phyloP scores from a whole-genome alignment of 2,113 vertebrate genomes.

The Sapajus apella region DNA sequence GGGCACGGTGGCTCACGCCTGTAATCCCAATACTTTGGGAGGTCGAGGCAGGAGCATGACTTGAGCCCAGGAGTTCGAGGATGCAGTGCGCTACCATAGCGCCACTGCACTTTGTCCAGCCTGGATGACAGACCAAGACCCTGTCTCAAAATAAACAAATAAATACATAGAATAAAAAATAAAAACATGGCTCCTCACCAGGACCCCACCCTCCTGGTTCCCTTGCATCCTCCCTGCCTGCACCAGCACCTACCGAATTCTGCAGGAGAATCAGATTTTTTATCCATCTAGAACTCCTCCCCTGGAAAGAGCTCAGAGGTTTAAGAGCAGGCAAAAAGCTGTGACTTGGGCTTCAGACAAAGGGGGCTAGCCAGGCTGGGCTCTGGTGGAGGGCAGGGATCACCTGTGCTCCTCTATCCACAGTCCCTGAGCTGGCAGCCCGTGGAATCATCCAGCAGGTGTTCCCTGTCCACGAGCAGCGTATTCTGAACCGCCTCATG shows the following conservation, averaged over 20 bases:
- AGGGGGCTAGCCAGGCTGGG: background rate
- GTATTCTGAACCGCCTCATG: constrained; percentile 96
- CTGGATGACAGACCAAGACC: no score
- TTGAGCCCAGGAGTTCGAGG: no score
- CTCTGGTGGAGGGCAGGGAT: background rate
- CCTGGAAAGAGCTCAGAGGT: background rate
- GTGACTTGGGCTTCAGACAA: constrained; percentile 88
- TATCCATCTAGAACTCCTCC: background rate
- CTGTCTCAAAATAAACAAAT: no score
- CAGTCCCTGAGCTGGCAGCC: constrained; percentile 94
- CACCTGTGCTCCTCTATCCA: background rate
- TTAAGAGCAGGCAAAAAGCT: background rate
- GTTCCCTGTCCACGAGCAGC: constrained; percentile 96
- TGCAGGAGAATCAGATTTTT: background rate
- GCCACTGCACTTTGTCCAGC: no score
- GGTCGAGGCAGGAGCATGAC: no score
- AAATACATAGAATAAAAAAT: no score
- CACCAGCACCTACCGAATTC: background rate
- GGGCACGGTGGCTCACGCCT: no score
- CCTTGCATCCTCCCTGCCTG: background rate
- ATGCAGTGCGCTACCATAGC: no score
- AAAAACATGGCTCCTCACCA: background rate
- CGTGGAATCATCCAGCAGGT: constrained; percentile 96
- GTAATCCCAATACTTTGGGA: no score
- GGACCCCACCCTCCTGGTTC: background rate